Conservation (phyloP, 2,797 vertebrate genomes). For the Selene dorsalis region DNA sequence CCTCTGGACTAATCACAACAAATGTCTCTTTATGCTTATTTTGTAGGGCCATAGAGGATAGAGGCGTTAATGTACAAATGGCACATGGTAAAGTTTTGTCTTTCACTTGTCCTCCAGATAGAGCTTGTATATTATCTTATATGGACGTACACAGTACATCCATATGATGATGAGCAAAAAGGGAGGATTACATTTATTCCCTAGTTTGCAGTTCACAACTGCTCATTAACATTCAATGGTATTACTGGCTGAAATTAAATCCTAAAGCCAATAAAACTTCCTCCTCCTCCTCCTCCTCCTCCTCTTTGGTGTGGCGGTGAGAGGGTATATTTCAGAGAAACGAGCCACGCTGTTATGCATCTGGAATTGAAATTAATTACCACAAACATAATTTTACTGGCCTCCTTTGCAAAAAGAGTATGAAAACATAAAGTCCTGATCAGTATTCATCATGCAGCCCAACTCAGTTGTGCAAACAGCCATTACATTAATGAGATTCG, state of each 20-base stretch:
- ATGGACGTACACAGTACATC: slow-evolving; percentile 15
- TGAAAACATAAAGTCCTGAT: slow-evolving; percentile 58
- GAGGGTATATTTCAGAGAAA: slow-evolving; percentile 37
- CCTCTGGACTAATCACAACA: not conserved
- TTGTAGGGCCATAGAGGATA: too few relatives aligned
- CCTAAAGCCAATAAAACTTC: slow-evolving; percentile 40
- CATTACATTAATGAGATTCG: slow-evolving; percentile 67
- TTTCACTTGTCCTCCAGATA: slow-evolving; percentile 29
- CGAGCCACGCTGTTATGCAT: slow-evolving; percentile 16
- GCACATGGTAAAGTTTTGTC: slow-evolving; percentile 1
- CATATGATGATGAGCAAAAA: slow-evolving; percentile 19
- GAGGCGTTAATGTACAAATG: not conserved
- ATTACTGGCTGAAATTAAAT: slow-evolving; percentile 51
- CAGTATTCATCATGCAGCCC: slow-evolving; percentile 58
- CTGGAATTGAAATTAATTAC: slow-evolving; percentile 46
- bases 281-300: slow-evolving; percentile 20
- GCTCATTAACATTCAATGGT: slow-evolving; percentile 51
- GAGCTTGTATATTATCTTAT: slow-evolving; percentile 14
- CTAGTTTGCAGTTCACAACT: slow-evolving; percentile 26
- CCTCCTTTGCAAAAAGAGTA: slow-evolving; percentile 35
- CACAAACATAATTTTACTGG: slow-evolving; percentile 30
- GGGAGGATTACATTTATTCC: slow-evolving; percentile 40
- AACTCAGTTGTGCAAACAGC: slow-evolving; percentile 59
- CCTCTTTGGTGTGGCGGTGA: not conserved
- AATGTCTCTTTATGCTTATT: not conserved